Conservation (phyloP, 2,113 vertebrate species). For the Hippolais icterina region DNA sequence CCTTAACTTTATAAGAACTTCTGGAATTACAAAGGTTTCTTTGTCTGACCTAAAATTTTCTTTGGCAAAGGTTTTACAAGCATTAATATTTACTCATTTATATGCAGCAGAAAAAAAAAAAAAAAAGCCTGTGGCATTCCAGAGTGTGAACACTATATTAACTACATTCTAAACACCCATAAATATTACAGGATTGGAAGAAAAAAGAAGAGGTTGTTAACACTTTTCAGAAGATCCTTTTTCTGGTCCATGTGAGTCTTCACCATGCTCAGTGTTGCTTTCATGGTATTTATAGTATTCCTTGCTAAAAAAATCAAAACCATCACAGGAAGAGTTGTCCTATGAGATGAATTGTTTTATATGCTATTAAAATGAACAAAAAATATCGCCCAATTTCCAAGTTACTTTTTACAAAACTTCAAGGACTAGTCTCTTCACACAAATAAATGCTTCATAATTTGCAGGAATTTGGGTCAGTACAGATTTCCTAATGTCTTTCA, state of each 20-base stretch:
- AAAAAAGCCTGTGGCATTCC: not conserved
- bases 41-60: conserved; percentile 15
- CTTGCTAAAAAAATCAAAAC: not conserved
- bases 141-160: not conserved
- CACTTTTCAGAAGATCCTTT: not conserved
- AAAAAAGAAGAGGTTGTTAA: not conserved
- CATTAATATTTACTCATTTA: conserved; percentile 4
- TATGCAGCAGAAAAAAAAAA: not conserved
- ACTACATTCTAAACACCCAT: not conserved
- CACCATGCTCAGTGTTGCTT: not conserved
- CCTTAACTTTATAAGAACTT: not conserved
- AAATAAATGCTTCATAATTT: not conserved
- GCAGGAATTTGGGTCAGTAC: not conserved
- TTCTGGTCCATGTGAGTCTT: not conserved
- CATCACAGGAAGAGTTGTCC: not conserved
- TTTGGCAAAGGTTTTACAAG: conserved; percentile 25
- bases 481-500: not conserved
- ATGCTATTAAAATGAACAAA: not conserved
- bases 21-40: not conserved
- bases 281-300: not conserved
- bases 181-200: not conserved
- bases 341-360: not conserved
- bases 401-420: not conserved
- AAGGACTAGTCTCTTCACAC: not conserved
- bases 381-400: not conserved